Conservation (phyloP, 2,797 vertebrate species). For the Sebastes paucispinis region DNA sequence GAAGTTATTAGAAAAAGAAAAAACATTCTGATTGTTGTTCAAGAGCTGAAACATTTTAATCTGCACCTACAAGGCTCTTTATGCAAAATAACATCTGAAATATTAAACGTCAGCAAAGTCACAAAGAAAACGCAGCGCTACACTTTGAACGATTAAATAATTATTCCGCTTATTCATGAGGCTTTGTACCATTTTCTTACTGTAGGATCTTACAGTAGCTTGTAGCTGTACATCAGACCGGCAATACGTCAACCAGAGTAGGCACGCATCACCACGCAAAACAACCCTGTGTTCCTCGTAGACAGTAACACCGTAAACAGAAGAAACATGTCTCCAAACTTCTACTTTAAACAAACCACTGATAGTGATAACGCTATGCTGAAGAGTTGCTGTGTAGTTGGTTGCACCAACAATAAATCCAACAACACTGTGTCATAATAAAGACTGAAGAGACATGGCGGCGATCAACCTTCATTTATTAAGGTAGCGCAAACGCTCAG, state of each 20-base stretch:
- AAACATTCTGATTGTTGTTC: not conserved
- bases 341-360: no score
- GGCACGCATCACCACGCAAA: no score
- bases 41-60: constrained; percentile 29
- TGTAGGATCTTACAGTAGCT: constrained; percentile 15
- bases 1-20: not conserved
- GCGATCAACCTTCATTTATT: no score
- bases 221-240: not conserved
- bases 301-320: no score
- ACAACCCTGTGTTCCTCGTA: no score
- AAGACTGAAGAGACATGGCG: no score
- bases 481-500: no score
- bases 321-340: no score
- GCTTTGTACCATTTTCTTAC: constrained; percentile 4
- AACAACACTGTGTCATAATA: no score
- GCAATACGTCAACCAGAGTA: no score
- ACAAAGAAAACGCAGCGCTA: constrained; percentile 9
- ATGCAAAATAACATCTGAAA: constrained; percentile 22
- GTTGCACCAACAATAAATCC: no score
- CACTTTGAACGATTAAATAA: constrained; percentile 23
- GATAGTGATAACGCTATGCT: rapidly evolving
- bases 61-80: constrained; percentile 23
- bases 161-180: constrained; percentile 32
- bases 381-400: no score
- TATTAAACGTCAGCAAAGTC: constrained; percentile 40